Conservation (phyloP, 2,113 vertebrate species). For the Hydrolagus affinis region DNA sequence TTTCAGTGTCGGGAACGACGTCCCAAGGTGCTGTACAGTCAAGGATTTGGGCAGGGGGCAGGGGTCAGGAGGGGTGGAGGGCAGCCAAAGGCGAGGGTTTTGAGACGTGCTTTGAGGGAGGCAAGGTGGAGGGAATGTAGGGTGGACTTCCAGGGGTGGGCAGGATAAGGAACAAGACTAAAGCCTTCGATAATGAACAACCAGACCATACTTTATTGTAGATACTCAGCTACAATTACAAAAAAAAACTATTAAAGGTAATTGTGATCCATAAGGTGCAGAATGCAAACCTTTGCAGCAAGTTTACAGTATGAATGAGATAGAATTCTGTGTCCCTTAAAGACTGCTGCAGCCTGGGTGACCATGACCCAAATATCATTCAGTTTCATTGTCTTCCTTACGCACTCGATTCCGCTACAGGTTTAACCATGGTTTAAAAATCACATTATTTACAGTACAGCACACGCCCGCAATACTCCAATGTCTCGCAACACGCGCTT, state of each 20-base stretch:
- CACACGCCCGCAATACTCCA: constrained; percentile 54
- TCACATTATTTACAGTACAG: constrained; percentile 61
- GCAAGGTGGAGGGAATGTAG: not conserved
- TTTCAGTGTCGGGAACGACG: too few species aligned
- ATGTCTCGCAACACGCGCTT: constrained; percentile 44
- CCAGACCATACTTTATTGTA: constrained; percentile 92
- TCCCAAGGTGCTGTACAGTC: too few species aligned
- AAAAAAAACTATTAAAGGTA: constrained; percentile 61
- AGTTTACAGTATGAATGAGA: constrained; percentile 72
- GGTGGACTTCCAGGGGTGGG: not conserved
- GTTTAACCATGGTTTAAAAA: constrained; percentile 51
- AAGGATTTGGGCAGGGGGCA: too few species aligned
- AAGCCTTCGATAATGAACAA: constrained; percentile 46
- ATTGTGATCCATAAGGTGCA: constrained; percentile 86
- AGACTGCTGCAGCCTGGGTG: constrained; percentile 62
- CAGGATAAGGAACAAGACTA: not conserved
- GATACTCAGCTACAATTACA: constrained; percentile 86
- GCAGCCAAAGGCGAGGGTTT: not conserved
- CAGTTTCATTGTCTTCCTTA: constrained; percentile 47
- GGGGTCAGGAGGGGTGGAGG: too few species aligned
- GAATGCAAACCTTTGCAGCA: constrained; percentile 75
- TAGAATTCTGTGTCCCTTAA: constrained; percentile 63
- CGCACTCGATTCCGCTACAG: constrained; percentile 54
- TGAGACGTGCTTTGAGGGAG: not conserved
- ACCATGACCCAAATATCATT: constrained; percentile 60